A percentile compares a stretch with the other conserved stretches of the same genome.
These are phyloP conservation scores for Spongilla lacustris DNA, from an alignment of 37 sponge, comb jelly and placozoan genomes.

Conservation along the genomic window DNA sequence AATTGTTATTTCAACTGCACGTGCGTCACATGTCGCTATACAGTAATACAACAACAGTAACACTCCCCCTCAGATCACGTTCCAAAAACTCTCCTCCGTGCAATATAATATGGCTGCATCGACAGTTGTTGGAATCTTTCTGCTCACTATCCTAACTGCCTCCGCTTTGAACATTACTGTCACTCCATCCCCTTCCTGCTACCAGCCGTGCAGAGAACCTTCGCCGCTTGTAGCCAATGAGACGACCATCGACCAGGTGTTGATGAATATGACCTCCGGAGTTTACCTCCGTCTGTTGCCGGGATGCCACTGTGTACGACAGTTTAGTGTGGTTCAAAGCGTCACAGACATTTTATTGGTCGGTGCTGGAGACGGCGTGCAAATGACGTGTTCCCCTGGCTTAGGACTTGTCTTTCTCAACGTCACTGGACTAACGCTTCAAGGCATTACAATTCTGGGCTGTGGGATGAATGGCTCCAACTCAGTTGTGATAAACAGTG, in stretches of 20 bases:
- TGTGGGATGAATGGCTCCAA: slow-evolving; percentile 28
- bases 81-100: too few relatives aligned
- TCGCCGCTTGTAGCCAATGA: not conserved
- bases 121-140: too few relatives aligned
- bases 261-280: slow-evolving; percentile 13
- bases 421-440: slow-evolving; percentile 19
- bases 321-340: not conserved
- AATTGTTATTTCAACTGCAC: too few relatives aligned
- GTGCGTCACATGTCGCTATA: too few relatives aligned
- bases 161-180: not conserved
- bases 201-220: not conserved
- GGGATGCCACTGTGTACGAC: slow-evolving; percentile 11
- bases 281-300: not conserved
- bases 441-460: slow-evolving; percentile 5
- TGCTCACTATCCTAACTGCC: too few relatives aligned
- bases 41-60: too few relatives aligned
- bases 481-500: not conserved
- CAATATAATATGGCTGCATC: too few relatives aligned
- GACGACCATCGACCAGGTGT: not conserved
- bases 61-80: too few relatives aligned
- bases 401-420: slow-evolving; percentile 45
- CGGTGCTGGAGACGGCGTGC: not conserved
- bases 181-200: not conserved
- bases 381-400: slow-evolving; percentile 18
- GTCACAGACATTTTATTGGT: not conserved